Percentiles rank a stretch among this genome's conserved stretches.
Evolutionary conservation across 2,113 vertebrate genomes (phyloP).

Genomic region (Vulpes vulpes): DNA sequence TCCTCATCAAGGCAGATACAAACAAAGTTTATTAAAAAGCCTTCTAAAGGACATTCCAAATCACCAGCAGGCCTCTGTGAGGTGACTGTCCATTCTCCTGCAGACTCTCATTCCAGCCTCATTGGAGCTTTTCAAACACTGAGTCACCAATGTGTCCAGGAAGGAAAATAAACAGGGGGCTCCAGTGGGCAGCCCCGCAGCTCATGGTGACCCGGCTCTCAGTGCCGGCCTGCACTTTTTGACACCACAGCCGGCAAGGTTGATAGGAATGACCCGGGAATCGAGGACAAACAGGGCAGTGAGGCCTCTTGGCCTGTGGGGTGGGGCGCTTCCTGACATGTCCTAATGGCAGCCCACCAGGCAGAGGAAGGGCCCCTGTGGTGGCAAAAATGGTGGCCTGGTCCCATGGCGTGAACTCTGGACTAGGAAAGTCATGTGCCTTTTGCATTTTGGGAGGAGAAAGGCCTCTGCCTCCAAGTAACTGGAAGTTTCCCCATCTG

Average conservation of each 20-base stretch:
- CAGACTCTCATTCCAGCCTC: slow-evolving; percentile 84
- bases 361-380: slow-evolving; percentile 64
- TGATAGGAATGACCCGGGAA: slow-evolving; percentile 72
- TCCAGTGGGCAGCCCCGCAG: slow-evolving; percentile 83
- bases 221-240: slow-evolving; percentile 85
- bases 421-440: background rate
- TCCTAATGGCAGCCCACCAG: slow-evolving; percentile 60
- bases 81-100: slow-evolving; percentile 86
- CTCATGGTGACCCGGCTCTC: slow-evolving; percentile 84
- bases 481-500: background rate
- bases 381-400: background rate
- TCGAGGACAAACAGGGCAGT: slow-evolving; percentile 66
- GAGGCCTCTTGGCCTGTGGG: slow-evolving; percentile 38
- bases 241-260: slow-evolving; percentile 78
- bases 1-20: slow-evolving; percentile 97
- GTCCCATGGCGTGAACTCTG: background rate
- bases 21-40: slow-evolving; percentile 98
- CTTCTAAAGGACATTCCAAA: slow-evolving; percentile 89
- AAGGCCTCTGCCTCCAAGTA: background rate
- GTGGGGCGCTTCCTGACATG: background rate
- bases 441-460: background rate
- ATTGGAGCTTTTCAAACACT: slow-evolving; percentile 87
- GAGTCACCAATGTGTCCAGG: slow-evolving; percentile 86
- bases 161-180: slow-evolving; percentile 91
- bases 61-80: slow-evolving; percentile 88